Evolutionary conservation across 2,113 vertebrate species (phyloP), one percentile per base, ranked within the genome.

Genomic region (Crotalus tigris): DNA sequence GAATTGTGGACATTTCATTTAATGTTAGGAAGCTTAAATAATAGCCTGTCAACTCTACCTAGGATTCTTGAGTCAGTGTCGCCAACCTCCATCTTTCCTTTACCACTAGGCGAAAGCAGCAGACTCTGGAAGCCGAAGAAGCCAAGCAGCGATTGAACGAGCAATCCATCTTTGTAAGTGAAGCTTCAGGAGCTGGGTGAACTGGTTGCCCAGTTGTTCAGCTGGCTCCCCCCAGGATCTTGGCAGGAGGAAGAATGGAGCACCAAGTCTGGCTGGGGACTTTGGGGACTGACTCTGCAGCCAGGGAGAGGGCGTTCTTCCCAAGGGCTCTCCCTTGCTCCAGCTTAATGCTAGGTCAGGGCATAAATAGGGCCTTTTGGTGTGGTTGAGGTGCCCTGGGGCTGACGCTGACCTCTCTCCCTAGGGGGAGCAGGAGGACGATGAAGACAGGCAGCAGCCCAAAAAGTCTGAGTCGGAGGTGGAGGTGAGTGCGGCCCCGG

Each of bases 381-480:
- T 55, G 49, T 59, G 85, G n/a, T 10, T 17, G 12, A 75, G n/a
- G 39, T 89, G 44, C 88, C 46, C 13, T 90, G 91, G 90, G 86
- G 61, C 81, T 96, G 93, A 94, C 1, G 49, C 96, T 93, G 96
- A 97, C 93, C 93, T 91, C 86, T 96, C 94, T 95, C 95, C 19
- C 49, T 96, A 98, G 97, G 96, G 96, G 91, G 98, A 98, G 81
- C 94, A 97, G 90, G 98, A 98, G 92, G 92, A 96, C 90, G 98
- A 99, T 86, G 95, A 97, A 26, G 98, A 98, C 93, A 97, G 98
- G 87, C 97, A 98, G 91, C 98, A 98, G 96, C 98, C 98, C 92
- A 98, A 98, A 97, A 99, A 98, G 97, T 97, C 97, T 0, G 99
- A 99, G 95, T 98, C 98, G 0, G 99, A 99, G 96, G 99, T 99